Base-by-base conservation (phyloP, 2,888 invertebrate genomes). In the Brenthis hecate region DNA sequence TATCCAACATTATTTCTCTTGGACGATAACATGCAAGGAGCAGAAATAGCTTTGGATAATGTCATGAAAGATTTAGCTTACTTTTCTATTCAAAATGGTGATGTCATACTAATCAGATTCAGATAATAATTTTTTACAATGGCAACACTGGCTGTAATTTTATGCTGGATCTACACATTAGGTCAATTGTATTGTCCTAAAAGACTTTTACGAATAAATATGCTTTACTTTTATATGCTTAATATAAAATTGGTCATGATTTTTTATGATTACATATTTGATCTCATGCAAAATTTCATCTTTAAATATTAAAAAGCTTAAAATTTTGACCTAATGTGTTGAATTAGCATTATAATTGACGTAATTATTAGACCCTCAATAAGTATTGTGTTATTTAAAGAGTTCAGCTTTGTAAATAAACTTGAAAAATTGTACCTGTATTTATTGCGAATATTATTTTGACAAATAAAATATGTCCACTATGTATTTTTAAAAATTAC, bases 21-120 rank as follows among this genome's bases (percentile, higher is more conserved):
- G 2, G 94, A 95, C 76, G 92, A 92, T 13, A 88, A 93, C 75
- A 91, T 94, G 85, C 85, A 94, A 6, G 94, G 95, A 19, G 94
- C 96, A 13, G 95, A 96, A 81, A 96, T 98, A 76, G 91, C 93
- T 68, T 86, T 98, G 75, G 96, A 98, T 74, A 97, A 98, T 83
- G 95, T 95, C 70, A 95, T 97, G 80, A 96, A 97, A 85, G 96
- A 96, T 79, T 89, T 98, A 55, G 95, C 95, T 61, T 97, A 95
- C 85, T 98, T 96, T 87, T 97, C 98, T 0, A 92, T 98, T 54
- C 96, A 97, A 88, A 95, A 96, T 78, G 97, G 96, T 70, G 98
- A 98, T 87, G 95, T 94, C 70, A 95, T 98, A 76, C 88, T 96
- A 71, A 96, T 96, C 11, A 94, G 94, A 78, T 96, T 94, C 94